phyloP scores from a whole-genome alignment of 2,113 vertebrate species.

The Eupsittula cactorum region DNA sequence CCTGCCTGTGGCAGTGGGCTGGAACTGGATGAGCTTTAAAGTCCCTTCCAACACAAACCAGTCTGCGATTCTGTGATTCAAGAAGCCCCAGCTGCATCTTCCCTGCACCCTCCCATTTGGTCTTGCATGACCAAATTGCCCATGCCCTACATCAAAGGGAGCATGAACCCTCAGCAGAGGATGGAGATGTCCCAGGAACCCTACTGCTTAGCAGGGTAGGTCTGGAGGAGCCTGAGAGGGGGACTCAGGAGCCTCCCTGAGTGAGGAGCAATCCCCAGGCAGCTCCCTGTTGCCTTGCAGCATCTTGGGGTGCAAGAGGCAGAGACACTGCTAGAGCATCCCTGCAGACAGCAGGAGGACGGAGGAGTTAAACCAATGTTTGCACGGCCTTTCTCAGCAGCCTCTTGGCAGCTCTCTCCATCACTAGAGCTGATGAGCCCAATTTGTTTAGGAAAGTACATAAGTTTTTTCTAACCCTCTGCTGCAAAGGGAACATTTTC shows the following conservation, averaged over 20 bases:
- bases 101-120: neutral
- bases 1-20: neutral
- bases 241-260: neutral
- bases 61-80: neutral
- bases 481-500: neutral
- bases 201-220: neutral
- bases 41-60: neutral
- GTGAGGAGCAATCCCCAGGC: neutral
- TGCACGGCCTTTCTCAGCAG: constrained; percentile 35
- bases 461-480: constrained; percentile 36
- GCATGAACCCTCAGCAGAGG: accelerated
- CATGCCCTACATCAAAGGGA: neutral
- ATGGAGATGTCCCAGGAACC: neutral
- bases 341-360: neutral
- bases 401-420: constrained; percentile 11
- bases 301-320: neutral
- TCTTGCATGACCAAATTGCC: neutral
- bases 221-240: neutral
- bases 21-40: neutral
- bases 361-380: constrained; percentile 37
- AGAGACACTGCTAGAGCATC: neutral
- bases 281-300: neutral
- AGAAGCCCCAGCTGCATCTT: neutral
- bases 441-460: constrained; percentile 41
- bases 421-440: neutral